These are phyloP conservation scores for Apostichopus japonicus DNA, from an alignment of 35 echinoderm and acorn worm genomes.

Conservation along the genomic window DNA sequence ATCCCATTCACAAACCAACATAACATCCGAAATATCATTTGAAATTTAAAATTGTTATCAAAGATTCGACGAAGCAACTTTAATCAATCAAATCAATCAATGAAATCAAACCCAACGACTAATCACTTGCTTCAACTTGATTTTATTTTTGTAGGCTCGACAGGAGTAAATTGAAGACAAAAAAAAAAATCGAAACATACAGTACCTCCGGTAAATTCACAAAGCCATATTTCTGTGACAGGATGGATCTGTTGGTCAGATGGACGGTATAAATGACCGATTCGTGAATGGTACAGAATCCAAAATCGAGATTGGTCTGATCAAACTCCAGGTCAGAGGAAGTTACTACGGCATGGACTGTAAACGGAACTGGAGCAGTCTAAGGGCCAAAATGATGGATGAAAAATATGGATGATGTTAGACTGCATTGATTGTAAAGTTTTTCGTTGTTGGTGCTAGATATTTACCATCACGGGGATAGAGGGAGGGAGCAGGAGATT, in stretches of 20 bases:
- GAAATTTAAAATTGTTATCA: too few species aligned
- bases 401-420: not conserved
- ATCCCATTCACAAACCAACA: too few species aligned
- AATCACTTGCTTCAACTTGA: too few species aligned
- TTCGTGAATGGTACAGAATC: conserved; percentile 94
- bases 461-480: too few species aligned
- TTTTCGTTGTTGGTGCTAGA: too few species aligned
- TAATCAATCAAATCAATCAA: too few species aligned
- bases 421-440: too few species aligned
- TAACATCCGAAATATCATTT: too few species aligned
- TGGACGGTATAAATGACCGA: conserved; percentile 87
- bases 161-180: not conserved
- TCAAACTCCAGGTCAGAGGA: conserved; percentile 89
- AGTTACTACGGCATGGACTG: conserved; percentile 89
- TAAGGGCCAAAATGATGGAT: not conserved
- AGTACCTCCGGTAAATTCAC: conserved; percentile 92
- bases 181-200: not conserved
- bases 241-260: conserved; percentile 88
- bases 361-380: conserved; percentile 93
- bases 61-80: too few species aligned
- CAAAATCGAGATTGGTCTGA: conserved; percentile 89
- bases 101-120: too few species aligned
- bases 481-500: too few species aligned
- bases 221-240: conserved; percentile 97
- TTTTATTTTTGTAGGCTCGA: too few species aligned